Percentiles rank a stretch among this genome's conserved stretches.
Evolutionary conservation across 2,888 invertebrate genomes (phyloP).

Genomic region (Drosophila bunnanda): DNA sequence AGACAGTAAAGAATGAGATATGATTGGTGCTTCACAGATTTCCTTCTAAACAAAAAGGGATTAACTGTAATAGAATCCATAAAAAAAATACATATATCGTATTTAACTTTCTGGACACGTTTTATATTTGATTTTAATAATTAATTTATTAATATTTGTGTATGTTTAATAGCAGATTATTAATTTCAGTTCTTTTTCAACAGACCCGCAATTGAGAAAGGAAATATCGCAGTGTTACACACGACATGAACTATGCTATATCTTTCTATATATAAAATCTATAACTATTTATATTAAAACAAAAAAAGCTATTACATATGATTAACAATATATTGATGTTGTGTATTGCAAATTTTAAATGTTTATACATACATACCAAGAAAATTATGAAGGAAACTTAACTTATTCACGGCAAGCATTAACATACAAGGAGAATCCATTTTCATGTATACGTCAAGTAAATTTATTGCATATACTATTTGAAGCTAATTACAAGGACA

Average conservation of each 20-base stretch:
- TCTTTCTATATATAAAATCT: slow-evolving; percentile 54
- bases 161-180: not conserved
- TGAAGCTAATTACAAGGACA: slow-evolving; percentile 50
- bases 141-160: not conserved
- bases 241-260: slow-evolving; percentile 40
- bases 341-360: slow-evolving; percentile 81
- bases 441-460: slow-evolving; percentile 76
- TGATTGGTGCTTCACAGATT: slow-evolving; percentile 69
- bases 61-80: slow-evolving; percentile 30
- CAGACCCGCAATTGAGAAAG: slow-evolving; percentile 2
- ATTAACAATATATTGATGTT: slow-evolving; percentile 79
- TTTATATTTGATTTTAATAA: not conserved
- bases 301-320: slow-evolving; percentile 59
- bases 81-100: slow-evolving; percentile 4
- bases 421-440: slow-evolving; percentile 35
- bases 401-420: slow-evolving; percentile 46
- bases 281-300: slow-evolving; percentile 56
- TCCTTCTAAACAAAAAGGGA: slow-evolving; percentile 48
- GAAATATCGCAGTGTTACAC: slow-evolving; percentile 40
- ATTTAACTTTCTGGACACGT: not conserved
- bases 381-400: slow-evolving; percentile 44
- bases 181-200: not conserved
- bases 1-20: slow-evolving; percentile 26
- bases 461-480: slow-evolving; percentile 67
- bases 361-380: slow-evolving; percentile 67